A percentile compares a stretch with the other conserved stretches of the same genome.
These are phyloP conservation scores for Dinocampus coccinellae DNA, from an alignment of 2,888 invertebrate species.

Conservation along the genomic window DNA sequence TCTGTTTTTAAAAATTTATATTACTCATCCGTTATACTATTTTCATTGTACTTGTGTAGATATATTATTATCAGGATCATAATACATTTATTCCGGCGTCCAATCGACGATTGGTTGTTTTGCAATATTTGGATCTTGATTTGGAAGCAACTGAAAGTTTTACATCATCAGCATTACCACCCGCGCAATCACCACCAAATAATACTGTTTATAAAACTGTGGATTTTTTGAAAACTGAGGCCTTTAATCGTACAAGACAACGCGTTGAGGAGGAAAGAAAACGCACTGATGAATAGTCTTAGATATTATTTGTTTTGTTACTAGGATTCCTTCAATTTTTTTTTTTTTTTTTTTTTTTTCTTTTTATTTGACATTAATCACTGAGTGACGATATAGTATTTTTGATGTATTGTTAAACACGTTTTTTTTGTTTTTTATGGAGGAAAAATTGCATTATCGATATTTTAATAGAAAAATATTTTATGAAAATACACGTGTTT, in stretches of 20 bases:
- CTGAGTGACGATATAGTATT: slow-evolving; percentile 33
- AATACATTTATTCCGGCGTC: slow-evolving; percentile 64
- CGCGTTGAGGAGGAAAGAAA: slow-evolving; percentile 81
- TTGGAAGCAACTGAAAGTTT: slow-evolving; percentile 73
- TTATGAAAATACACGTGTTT: neutral
- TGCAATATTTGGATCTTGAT: slow-evolving; percentile 92
- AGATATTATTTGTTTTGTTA: slow-evolving; percentile 29
- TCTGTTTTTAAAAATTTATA: slow-evolving; percentile 1
- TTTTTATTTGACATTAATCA: slow-evolving; percentile 11
- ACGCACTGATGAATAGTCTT: slow-evolving; percentile 64
- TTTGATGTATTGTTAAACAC: neutral
- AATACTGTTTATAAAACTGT: slow-evolving; percentile 88
- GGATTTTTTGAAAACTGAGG: slow-evolving; percentile 94
- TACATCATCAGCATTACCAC: slow-evolving; percentile 64
- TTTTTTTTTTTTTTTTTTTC: slow-evolving; percentile 3
- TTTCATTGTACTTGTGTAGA: slow-evolving; percentile 53
- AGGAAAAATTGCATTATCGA: too few relatives aligned
- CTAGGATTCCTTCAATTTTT: slow-evolving; percentile 4
- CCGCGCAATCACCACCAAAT: slow-evolving; percentile 68
- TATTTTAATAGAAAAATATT: too few relatives aligned
- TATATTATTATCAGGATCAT: slow-evolving; percentile 66
- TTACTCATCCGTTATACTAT: slow-evolving; percentile 7
- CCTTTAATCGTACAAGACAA: slow-evolving; percentile 88
- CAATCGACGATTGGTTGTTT: slow-evolving; percentile 63
- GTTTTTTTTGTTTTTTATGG: neutral